Evolutionary conservation across 2,888 invertebrate species (phyloP), one percentile per base, ranked within the genome.

Genomic region (Physocephala rufipes): DNA sequence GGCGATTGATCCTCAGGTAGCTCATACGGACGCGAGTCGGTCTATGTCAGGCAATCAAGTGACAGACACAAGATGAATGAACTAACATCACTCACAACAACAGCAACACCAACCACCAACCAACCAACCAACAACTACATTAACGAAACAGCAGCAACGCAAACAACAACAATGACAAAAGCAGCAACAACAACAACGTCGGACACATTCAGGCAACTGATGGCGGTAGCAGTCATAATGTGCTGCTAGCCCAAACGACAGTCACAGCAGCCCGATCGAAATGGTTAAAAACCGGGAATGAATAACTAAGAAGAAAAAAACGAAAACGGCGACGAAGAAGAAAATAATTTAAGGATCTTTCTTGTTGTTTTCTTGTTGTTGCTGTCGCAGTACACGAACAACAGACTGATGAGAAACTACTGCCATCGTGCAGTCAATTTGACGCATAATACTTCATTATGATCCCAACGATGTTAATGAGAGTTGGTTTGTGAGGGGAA

Each of bases 1-100:
- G 84, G 78, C 84, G 82, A 81, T 79, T 79, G 81, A 82, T 81
- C 83, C 82, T 77, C 82, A 83, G 84, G 82, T 84, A 84, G 80
- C 76, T 49, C 55, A 26, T 47, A 66, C 45, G 58, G 59, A 51
- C 67, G 30, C 58, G 58, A 59, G 66, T 71, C 74, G 71, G 36
- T 13, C 13, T 24, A 16, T 19, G 72, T 73, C 82, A 80, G 76
- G 81, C 80, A 79, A 81, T 82, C 80, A 78, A 77, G 79, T 64
- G 68, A 9, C 36, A 66, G 61, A 58, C 28, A 53, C 63, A 63
- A 69, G 63, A 63, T 59, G 65, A 65, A 58, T 58, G 58, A 26
- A 58, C 26, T 26, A 9, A 58, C 58, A 58, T 58, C 58, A 58
- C 58, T 58, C 71, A 69, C 47, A 73, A 59, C 71, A 72, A 65